These are phyloP conservation scores for Hydrophis major DNA, from an alignment of 2,797 vertebrate genomes.

Conservation along the genomic window DNA sequence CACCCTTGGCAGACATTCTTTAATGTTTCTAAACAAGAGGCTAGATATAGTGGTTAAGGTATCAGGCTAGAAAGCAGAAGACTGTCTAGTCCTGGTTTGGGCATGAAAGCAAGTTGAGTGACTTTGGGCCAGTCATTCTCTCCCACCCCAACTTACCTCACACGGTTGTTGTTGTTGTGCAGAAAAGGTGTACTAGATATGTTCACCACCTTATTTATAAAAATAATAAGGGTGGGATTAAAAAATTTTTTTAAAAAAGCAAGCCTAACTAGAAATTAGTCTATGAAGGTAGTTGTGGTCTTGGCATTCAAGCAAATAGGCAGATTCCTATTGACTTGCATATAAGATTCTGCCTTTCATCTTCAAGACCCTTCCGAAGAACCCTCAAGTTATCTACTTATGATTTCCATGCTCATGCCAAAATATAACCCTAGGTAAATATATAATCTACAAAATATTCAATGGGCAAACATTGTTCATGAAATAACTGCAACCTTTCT, in stretches of 20 bases:
- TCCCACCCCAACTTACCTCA: neutral
- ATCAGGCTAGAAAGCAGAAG: neutral
- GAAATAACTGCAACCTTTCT: neutral
- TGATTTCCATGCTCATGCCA: neutral
- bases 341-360: neutral
- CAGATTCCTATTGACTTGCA: neutral
- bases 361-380: neutral
- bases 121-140: neutral
- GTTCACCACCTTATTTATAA: neutral
- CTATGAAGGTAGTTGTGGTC: neutral
- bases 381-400: neutral
- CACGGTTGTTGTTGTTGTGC: neutral
- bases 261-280: neutral
- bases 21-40: neutral
- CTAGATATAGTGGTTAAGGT: neutral
- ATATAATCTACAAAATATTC: neutral
- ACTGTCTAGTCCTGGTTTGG: neutral
- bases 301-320: neutral
- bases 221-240: neutral
- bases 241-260: neutral
- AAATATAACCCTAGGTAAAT: neutral
- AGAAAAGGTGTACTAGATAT: neutral
- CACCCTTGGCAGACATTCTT: neutral
- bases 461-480: neutral
- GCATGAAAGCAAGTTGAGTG: neutral